phyloP scores from a whole-genome alignment of 2,888 invertebrate genomes.

The Scaptomyza reducta region DNA sequence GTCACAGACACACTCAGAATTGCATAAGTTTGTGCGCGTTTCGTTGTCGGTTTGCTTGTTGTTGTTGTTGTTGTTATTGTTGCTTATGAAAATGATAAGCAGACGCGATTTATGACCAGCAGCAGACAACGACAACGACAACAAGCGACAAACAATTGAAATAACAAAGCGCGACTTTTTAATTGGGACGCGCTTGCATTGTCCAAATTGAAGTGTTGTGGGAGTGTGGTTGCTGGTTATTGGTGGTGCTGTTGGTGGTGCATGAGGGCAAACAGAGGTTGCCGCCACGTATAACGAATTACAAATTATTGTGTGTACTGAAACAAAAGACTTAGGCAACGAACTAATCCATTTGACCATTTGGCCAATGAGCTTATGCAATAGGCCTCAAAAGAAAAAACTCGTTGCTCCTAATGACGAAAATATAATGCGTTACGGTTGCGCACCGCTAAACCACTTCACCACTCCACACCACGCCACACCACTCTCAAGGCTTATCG shows the following conservation, averaged over 20 bases:
- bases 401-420: slow-evolving; percentile 73
- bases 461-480: slow-evolving; percentile 1
- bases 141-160: slow-evolving; percentile 34
- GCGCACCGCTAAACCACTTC: slow-evolving; percentile 7
- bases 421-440: slow-evolving; percentile 67
- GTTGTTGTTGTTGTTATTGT: slow-evolving; percentile 52
- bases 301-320: slow-evolving; percentile 60
- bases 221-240: slow-evolving; percentile 21
- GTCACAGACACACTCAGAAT: slow-evolving; percentile 58
- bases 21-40: slow-evolving; percentile 68
- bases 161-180: slow-evolving; percentile 53
- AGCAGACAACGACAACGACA: slow-evolving; percentile 36
- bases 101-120: slow-evolving; percentile 70
- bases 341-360: slow-evolving; percentile 40
- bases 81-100: slow-evolving; percentile 81
- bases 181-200: slow-evolving; percentile 62
- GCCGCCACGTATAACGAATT: slow-evolving; percentile 53
- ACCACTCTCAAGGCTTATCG: slow-evolving; percentile 39
- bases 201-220: slow-evolving; percentile 26
- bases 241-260: not conserved
- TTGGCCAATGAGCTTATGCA: slow-evolving; percentile 52
- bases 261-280: slow-evolving; percentile 22
- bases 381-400: slow-evolving; percentile 45
- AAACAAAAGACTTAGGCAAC: slow-evolving; percentile 68
- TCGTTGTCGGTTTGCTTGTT: slow-evolving; percentile 37